phyloP scores from a whole-genome alignment of 1,140 invertebrate genomes.

The Himalopsyche phryganea region DNA sequence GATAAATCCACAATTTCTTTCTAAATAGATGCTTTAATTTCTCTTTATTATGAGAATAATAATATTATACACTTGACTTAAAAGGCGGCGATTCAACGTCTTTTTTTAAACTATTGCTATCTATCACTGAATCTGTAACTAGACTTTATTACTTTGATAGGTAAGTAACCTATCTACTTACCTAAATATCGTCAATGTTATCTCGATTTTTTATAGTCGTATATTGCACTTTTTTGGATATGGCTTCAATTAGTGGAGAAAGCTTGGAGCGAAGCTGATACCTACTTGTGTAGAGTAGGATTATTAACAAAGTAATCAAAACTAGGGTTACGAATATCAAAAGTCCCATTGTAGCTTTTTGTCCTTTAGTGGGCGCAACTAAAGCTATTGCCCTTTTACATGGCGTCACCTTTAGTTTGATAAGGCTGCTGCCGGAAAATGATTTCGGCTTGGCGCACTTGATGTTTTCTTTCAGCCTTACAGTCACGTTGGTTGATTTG shows the following conservation, averaged over 20 bases:
- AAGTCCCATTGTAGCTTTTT: conserved; percentile 52
- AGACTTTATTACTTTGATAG: no score
- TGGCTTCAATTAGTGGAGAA: conserved; percentile 61
- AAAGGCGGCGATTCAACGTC: no score
- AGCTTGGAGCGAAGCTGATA: conserved; percentile 57
- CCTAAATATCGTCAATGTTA: conserved; percentile 41
- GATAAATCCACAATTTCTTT: no score
- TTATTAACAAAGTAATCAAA: conserved; percentile 53
- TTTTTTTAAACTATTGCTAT: no score
- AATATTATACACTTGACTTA: no score
- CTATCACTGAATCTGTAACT: no score
- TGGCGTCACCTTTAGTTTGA: conserved; percentile 37
- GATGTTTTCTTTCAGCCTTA: conserved; percentile 57
- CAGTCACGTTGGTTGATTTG: conserved; percentile 57
- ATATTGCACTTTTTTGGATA: conserved; percentile 69
- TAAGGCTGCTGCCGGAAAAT: conserved; percentile 38
- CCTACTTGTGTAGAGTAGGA: conserved; percentile 60
- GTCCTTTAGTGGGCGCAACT: conserved; percentile 34
- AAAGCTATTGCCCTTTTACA: conserved; percentile 35
- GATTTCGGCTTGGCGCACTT: conserved; percentile 47
- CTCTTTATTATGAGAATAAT: no score
- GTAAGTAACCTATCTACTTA: background rate
- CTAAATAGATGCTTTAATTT: no score
- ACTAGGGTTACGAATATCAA: conserved; percentile 57
- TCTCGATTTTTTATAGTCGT: conserved; percentile 62